phyloP scores from a whole-genome alignment of 2,888 invertebrate species.

The Meganola albula region DNA sequence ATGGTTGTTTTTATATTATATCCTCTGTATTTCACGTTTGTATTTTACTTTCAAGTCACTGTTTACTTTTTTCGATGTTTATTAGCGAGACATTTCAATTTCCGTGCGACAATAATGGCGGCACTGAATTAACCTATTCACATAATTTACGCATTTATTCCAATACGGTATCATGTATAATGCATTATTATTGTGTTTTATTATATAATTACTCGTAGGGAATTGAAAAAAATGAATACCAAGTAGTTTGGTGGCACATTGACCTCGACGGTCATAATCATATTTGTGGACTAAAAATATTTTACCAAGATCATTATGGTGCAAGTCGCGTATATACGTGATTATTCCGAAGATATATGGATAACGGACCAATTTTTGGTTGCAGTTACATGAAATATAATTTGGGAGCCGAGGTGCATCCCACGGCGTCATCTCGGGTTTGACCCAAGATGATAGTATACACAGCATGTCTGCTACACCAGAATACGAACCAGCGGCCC shows the following conservation, averaged over 20 bases:
- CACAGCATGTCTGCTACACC: slow-evolving; percentile 75
- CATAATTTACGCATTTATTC: slow-evolving; percentile 50
- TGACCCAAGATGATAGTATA: slow-evolving; percentile 76
- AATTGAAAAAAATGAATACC: slow-evolving; percentile 54
- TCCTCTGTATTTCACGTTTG: slow-evolving; percentile 23
- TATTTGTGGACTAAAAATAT: slow-evolving; percentile 71
- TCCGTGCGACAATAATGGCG: slow-evolving; percentile 76
- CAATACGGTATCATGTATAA: slow-evolving; percentile 29
- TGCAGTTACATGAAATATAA: slow-evolving; percentile 71
- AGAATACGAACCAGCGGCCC: slow-evolving; percentile 74
- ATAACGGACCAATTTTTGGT: slow-evolving; percentile 69
- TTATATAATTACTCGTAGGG: slow-evolving; percentile 58
- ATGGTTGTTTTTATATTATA: slow-evolving; percentile 19
- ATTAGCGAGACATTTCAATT: slow-evolving; percentile 67
- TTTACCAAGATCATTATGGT: slow-evolving; percentile 63
- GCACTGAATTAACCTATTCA: slow-evolving; percentile 75
- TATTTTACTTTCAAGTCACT: slow-evolving; percentile 49
- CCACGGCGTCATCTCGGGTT: slow-evolving; percentile 72
- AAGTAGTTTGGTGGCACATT: slow-evolving; percentile 64
- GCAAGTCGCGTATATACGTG: slow-evolving; percentile 44
- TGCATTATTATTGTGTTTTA: slow-evolving; percentile 46
- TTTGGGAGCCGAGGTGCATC: slow-evolving; percentile 68
- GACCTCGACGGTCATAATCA: slow-evolving; percentile 70
- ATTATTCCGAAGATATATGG: slow-evolving; percentile 54
- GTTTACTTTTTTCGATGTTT: slow-evolving; percentile 76